Percentiles rank a stretch among this genome's conserved stretches.
These are phyloP conservation scores for Hiodon alosoides DNA, from an alignment of 2,113 vertebrate species.

Conservation along the genomic window DNA sequence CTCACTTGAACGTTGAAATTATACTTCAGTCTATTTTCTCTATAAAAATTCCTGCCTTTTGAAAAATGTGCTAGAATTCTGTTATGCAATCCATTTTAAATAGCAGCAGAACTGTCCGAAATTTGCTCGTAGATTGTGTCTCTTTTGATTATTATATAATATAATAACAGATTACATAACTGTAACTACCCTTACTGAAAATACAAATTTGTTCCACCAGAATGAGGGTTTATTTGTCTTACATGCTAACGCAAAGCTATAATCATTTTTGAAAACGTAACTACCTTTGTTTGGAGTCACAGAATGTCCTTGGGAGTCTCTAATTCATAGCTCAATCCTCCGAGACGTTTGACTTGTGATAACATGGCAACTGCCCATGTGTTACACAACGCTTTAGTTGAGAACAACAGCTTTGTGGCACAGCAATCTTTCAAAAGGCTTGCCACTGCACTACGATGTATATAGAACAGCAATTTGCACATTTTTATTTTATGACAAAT, in stretches of 20 bases:
- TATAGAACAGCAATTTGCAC: slow-evolving; percentile 47
- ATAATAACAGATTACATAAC: background rate
- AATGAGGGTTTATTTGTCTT: slow-evolving; percentile 36
- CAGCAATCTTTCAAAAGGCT: slow-evolving; percentile 41
- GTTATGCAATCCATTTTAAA: background rate
- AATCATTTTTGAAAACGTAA: slow-evolving; percentile 39
- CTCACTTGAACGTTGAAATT: background rate
- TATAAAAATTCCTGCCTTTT: slow-evolving; percentile 1
- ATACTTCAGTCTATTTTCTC: too few species aligned
- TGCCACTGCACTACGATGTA: slow-evolving; percentile 61
- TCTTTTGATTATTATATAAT: background rate
- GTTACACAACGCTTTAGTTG: slow-evolving; percentile 23
- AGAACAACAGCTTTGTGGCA: slow-evolving; percentile 41
- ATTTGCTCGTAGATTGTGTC: background rate
- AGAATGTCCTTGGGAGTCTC: slow-evolving; percentile 24
- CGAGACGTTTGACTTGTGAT: slow-evolving; percentile 27
- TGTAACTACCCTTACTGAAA: background rate
- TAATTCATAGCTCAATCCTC: slow-evolving; percentile 35
- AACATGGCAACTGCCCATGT: slow-evolving; percentile 11
- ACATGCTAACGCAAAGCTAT: slow-evolving; percentile 26
- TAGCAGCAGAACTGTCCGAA: background rate
- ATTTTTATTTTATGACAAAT: slow-evolving; percentile 35
- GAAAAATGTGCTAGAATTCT: slow-evolving; percentile 9
- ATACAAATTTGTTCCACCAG: slow-evolving; percentile 33
- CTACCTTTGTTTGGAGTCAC: slow-evolving; percentile 39